Base-by-base conservation (phyloP, 1,140 invertebrate species). In the Macrocentrus cingulum region DNA sequence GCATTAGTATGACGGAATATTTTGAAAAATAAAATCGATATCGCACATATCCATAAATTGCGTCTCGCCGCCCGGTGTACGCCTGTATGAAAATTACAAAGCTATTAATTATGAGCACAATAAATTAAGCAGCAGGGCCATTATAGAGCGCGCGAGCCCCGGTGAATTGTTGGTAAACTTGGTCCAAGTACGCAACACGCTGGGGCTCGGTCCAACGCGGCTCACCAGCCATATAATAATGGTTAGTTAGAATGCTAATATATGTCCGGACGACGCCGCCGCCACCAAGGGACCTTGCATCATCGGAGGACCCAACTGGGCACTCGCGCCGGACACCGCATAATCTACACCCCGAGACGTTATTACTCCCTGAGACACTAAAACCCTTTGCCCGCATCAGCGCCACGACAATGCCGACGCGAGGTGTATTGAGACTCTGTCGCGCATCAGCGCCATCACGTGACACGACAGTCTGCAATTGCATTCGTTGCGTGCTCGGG, bases 141-240 rank as follows among this genome's bases (percentile, higher is more conserved):
- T 79, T 79, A 79, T 77, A 77, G 75, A 67, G 66, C 69, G 52
- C 63, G 73, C 73, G 69, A 74, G 68, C 67, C 67, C 69, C 70
- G 74, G 75, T 80, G 76, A 79, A 80, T 80, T 80, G 77, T 80
- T 79, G 76, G 77, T 80, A 77, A 80, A 80, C 77, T 80, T 80
- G 75, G 71, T 71, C 75, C 74, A 77, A 78, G 75, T 79, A 76
- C 75, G 75, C 76, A 76, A 79, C 75, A 79, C 70, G 68, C 68
- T 59, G 65, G 68, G 67, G 58, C 69, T 70, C 66, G 70, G 69
- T 66, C 70, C 68, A 76, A 70, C 74, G 75, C 68, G 71, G 71
- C 69, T 76, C 74, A 73, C 69, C 71, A 72, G 70, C 69, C 72
- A 79, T 75, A 80, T 77, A 79, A 79, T 79, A 80, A 80, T 76